These are phyloP conservation scores for Telmatherina bonti DNA, from an alignment of 2,797 vertebrate species.

Conservation along the genomic window DNA sequence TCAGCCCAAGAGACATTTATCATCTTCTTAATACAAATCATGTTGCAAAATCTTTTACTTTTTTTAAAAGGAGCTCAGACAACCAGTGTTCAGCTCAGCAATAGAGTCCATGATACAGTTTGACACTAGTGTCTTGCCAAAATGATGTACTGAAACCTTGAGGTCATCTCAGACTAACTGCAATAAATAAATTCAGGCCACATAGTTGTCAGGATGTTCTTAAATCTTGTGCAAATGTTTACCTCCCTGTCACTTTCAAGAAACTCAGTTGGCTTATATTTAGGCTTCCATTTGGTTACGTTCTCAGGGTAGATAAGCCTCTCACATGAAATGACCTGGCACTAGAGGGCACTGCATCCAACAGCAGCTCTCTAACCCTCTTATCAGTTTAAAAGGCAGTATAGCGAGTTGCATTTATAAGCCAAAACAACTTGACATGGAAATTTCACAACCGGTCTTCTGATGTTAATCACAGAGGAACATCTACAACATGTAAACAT, in stretches of 20 bases:
- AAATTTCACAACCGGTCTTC: slow-evolving; percentile 17
- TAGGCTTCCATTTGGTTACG: slow-evolving; percentile 22
- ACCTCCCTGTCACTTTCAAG: slow-evolving; percentile 7
- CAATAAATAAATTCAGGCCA: background rate
- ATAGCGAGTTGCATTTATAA: slow-evolving; percentile 22
- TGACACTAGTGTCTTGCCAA: background rate
- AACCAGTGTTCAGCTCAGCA: slow-evolving; percentile 5
- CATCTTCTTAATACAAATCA: slow-evolving; percentile 9
- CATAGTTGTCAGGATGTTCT: background rate
- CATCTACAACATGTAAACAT: background rate
- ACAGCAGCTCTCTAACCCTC: slow-evolving; percentile 42
- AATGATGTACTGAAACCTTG: background rate
- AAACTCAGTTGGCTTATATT: slow-evolving; percentile 23
- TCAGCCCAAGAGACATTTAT: background rate
- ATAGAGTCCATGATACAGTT: background rate
- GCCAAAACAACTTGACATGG: slow-evolving; percentile 26
- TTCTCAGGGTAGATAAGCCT: slow-evolving; percentile 41
- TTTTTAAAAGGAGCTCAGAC: background rate
- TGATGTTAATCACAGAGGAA: slow-evolving; percentile 33
- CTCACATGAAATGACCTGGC: slow-evolving; percentile 40
- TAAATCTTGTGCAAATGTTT: slow-evolving; percentile 16
- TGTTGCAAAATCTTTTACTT: background rate
- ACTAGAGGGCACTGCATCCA: slow-evolving; percentile 52
- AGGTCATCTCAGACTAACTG: background rate
- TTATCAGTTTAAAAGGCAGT: slow-evolving; percentile 32